Percentiles rank a stretch among this genome's conserved stretches.
phyloP scores from a whole-genome alignment of 2,888 invertebrate species.

The Chelonus formosanus region DNA sequence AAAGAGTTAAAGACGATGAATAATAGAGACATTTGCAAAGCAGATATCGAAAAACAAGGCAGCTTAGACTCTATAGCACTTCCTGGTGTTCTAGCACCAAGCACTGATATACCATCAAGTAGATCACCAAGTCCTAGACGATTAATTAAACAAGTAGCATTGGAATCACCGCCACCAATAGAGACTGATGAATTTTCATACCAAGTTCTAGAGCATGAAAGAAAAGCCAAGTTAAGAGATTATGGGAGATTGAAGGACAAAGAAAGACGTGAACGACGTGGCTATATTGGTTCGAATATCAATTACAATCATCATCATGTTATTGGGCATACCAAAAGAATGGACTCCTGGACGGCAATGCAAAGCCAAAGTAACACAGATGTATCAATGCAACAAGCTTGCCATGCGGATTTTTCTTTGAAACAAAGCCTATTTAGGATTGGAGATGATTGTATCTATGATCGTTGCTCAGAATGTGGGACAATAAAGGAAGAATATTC shows the following conservation, averaged over 20 bases:
- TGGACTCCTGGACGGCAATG: constrained; percentile 56
- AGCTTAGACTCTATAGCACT: constrained; percentile 53
- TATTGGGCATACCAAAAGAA: constrained; percentile 62
- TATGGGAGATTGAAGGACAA: constrained; percentile 67
- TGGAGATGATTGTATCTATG: constrained; percentile 77
- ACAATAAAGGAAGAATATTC: constrained; percentile 89
- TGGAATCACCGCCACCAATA: constrained; percentile 70
- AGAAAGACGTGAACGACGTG: constrained; percentile 56
- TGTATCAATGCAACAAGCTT: constrained; percentile 64
- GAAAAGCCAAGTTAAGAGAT: constrained; percentile 52
- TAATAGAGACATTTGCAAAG: too few relatives aligned
- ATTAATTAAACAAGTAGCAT: constrained; percentile 76
- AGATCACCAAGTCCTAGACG: constrained; percentile 73
- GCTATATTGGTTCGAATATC: constrained; percentile 41
- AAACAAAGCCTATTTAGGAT: constrained; percentile 73
- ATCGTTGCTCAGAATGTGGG: constrained; percentile 90
- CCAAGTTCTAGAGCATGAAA: constrained; percentile 51
- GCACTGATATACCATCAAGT: constrained; percentile 51
- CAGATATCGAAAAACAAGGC: constrained; percentile 49
- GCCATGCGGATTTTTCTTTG: constrained; percentile 68
- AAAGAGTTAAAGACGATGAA: too few relatives aligned
- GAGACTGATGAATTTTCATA: constrained; percentile 52
- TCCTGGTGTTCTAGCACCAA: constrained; percentile 47
- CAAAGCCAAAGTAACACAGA: constrained; percentile 59
- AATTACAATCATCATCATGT: constrained; percentile 64